phyloP scores from a whole-genome alignment of 2,888 invertebrate species.

The Nysson spinosus region DNA sequence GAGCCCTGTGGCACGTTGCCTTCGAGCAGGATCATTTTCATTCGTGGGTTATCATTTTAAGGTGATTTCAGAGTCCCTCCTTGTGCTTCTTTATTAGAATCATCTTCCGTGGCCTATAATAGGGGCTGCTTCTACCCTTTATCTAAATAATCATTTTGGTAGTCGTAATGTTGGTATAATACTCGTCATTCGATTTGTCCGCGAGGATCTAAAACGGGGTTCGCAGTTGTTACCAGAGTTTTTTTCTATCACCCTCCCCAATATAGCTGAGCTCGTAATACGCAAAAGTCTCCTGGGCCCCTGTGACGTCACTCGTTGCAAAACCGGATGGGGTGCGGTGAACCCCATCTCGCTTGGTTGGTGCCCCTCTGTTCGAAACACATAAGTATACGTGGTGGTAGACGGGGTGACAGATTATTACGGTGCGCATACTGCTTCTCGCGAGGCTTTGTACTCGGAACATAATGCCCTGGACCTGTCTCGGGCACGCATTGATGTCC shows the following conservation, averaged over 20 bases:
- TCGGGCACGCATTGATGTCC: conserved; percentile 67
- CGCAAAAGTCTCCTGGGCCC: conserved; percentile 39
- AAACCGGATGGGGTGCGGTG: conserved; percentile 46
- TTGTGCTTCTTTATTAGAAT: too few species aligned
- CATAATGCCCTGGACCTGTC: conserved; percentile 73
- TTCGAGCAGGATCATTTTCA: not conserved
- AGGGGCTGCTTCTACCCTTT: not conserved
- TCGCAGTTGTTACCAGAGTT: conserved; percentile 1
- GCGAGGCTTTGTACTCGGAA: conserved; percentile 55
- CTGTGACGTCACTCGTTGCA: conserved; percentile 50
- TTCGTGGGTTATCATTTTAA: not conserved
- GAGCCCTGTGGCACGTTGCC: not conserved
- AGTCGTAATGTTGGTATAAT: too few species aligned
- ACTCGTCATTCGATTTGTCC: not conserved
- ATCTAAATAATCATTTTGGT: not conserved
- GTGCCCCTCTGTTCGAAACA: conserved; percentile 8
- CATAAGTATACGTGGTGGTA: conserved; percentile 34
- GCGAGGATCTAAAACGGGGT: not conserved
- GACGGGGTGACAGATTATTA: conserved; percentile 70
- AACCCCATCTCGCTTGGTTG: conserved; percentile 17
- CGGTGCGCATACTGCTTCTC: conserved; percentile 59
- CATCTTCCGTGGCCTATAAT: too few species aligned
- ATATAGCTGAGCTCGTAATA: conserved; percentile 4
- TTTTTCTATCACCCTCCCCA: conserved; percentile 8
- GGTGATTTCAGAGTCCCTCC: not conserved